Evolutionary conservation across 2,888 invertebrate species (phyloP), one percentile per base, ranked within the genome.

Genomic region (Caenorhabditis macrosperma): DNA sequence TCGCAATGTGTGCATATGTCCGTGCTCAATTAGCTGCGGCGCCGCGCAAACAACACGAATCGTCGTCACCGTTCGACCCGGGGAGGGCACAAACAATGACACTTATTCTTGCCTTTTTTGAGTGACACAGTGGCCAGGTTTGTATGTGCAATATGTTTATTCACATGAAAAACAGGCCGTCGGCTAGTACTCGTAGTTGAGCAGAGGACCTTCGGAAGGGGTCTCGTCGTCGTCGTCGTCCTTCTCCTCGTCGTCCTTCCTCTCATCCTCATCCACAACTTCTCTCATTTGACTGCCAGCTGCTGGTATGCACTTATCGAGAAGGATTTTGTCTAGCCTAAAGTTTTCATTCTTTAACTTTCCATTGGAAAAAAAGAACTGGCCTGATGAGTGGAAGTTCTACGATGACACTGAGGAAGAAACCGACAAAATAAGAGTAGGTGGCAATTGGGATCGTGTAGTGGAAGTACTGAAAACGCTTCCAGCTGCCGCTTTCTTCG

Each of bases 351-450:
- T 5, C 15, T 38, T 3, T 15, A 5, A 2, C 12, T 10, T 10
- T 38, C 6, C 5, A 12, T 38, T 15, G 12, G 12, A 3, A 12
- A 38, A 10, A 5, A 38, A 12, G n/a, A 17, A 15, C 28, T 12
- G 10, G 46, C 66, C 75, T 75, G 10, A 75, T 64, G 33, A 82
- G 64, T 10, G 82, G 79, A 10, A 79, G 28, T 57, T 82, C 82
- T 15, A 76, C 72, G 15, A 79, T 33, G 33, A 76, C 38, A 50
- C 82, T 79, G 72, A 79, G 74, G n/a, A 82, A 76, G 26, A 79
- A 64, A 2, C 79, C 82, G 9, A 48, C 46, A n/a, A 72, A 63
- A 30, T 61, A 72, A 30, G 72, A 72, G 15, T 48, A 72, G 22
- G 30, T 24, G 17, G 54, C 63, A 12, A 63, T 64, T 1, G 72